Conservation (phyloP, 2,888 invertebrate genomes). For the Drosophila diplacantha region DNA sequence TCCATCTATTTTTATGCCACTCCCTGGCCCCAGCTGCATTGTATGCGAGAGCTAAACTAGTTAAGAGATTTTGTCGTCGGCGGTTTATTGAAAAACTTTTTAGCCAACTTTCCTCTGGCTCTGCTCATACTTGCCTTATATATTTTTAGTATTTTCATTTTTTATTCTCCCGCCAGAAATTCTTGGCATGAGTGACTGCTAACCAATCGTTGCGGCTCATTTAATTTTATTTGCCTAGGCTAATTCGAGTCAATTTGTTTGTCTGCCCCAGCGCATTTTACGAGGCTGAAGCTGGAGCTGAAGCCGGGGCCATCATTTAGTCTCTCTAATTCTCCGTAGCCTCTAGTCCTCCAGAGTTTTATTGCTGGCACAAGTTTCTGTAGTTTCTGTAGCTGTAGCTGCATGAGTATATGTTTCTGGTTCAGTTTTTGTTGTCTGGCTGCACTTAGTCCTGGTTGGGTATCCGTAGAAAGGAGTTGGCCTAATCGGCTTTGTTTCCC, state of each 20-base stretch:
- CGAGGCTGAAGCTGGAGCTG: constrained; percentile 4
- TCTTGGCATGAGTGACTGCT: constrained; percentile 23
- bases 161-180: neutral
- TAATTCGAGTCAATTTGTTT: constrained; percentile 63
- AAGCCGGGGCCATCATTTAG: constrained; percentile 25
- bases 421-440: constrained; percentile 9
- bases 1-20: constrained; percentile 18
- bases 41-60: constrained; percentile 55
- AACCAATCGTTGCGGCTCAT: constrained; percentile 54
- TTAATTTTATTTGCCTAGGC: constrained; percentile 54
- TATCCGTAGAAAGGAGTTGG: constrained; percentile 6
- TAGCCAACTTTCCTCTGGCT: constrained; percentile 21
- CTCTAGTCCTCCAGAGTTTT: constrained; percentile 19
- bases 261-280: constrained; percentile 42
- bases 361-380: constrained; percentile 30
- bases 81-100: constrained; percentile 66
- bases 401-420: neutral
- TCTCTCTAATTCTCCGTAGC: neutral
- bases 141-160: neutral
- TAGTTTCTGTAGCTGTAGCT: no score
- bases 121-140: neutral
- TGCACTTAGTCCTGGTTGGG: constrained; percentile 7
- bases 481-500: constrained; percentile 30
- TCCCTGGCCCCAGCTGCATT: constrained; percentile 6
- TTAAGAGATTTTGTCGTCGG: constrained; percentile 59